Base-by-base conservation (phyloP, 2,113 vertebrate species). In the Brienomyrus longianalis region DNA sequence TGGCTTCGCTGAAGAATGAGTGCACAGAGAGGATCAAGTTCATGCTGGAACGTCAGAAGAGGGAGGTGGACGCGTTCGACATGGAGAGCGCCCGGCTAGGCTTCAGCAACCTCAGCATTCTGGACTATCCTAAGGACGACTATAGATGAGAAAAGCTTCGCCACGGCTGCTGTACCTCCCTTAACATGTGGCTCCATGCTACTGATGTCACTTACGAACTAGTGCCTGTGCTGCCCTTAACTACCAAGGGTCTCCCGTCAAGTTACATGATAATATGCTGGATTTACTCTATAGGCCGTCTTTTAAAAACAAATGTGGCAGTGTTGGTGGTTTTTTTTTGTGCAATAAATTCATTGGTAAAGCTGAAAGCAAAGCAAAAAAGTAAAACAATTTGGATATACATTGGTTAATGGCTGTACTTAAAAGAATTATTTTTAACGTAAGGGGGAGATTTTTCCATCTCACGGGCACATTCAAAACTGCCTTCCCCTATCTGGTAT, bases 81-180 rank as follows among this genome's bases (percentile, higher is more conserved):
- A 94, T 98, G 97, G 98, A 99, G 96, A 99, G 98, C 94, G 93
- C 98, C 93, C 96, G 98, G 52, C 97, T 98, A 96, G 98, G 98
- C 94, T 98, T 99, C 90, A 96, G 96, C 89, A 99, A 98, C 97
- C 95, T 98, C 95, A 97, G 97, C 90, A 96, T 96, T 39, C 96
- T 98, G 96, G 98, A 99, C 92, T 98, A 97, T 92, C 97, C 98
- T 95, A 99, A 99, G 96, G 98, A 99, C 93, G 98, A 99, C 96
- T 98, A 98, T 95, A 99, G 98, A 99, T 99, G 98, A 99, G 96
- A 95, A 93, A 94, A 87, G 93, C 52, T 94, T 95, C 92, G 89
- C 87, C 90, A 50, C 86, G 2, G 86, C 47, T 21, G 80, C 80
- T 88, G 35, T 90, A 90, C 87, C 89, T 70, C 62, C 62, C 27